Evolutionary conservation across 1,140 invertebrate genomes (phyloP).

Genomic region (Drosophila sucinea): DNA sequence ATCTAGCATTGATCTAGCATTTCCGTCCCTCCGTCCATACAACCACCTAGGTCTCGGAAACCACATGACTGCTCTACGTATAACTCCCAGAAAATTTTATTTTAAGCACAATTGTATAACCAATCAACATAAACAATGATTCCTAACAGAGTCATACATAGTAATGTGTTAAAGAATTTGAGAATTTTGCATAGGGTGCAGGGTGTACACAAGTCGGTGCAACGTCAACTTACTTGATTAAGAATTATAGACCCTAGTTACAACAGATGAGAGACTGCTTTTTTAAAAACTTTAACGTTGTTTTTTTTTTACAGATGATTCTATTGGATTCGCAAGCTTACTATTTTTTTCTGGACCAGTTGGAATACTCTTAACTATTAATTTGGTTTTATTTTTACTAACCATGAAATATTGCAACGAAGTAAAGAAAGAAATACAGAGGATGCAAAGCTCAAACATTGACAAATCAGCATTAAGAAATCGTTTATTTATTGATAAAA

Average conservation of each 20-base stretch:
- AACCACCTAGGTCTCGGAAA: too few relatives aligned
- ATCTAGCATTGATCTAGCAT: too few relatives aligned
- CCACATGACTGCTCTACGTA: too few relatives aligned
- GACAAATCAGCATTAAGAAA: conserved; percentile 83
- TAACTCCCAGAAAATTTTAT: too few relatives aligned
- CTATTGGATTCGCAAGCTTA: conserved; percentile 83
- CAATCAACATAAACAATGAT: too few relatives aligned
- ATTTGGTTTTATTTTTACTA: conserved; percentile 87
- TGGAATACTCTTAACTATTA: conserved; percentile 86
- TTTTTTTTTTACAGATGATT: conserved; percentile 56
- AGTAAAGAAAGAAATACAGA: conserved; percentile 88
- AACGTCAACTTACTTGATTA: neutral
- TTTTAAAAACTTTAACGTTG: neutral
- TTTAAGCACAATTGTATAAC: too few relatives aligned
- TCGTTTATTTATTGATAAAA: conserved; percentile 86
- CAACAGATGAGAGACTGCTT: too few relatives aligned
- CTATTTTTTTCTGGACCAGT: conserved; percentile 87
- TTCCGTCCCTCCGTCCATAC: too few relatives aligned
- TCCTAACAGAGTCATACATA: too few relatives aligned
- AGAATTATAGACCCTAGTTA: neutral
- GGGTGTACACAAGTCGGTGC: too few relatives aligned
- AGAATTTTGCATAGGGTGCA: too few relatives aligned
- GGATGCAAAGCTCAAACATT: conserved; percentile 85
- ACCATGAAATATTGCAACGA: conserved; percentile 87
- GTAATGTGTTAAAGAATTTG: too few relatives aligned